Evolutionary conservation across 2,113 vertebrate species (phyloP), one percentile per base, ranked within the genome.

Genomic region (Empidonax alnorum): DNA sequence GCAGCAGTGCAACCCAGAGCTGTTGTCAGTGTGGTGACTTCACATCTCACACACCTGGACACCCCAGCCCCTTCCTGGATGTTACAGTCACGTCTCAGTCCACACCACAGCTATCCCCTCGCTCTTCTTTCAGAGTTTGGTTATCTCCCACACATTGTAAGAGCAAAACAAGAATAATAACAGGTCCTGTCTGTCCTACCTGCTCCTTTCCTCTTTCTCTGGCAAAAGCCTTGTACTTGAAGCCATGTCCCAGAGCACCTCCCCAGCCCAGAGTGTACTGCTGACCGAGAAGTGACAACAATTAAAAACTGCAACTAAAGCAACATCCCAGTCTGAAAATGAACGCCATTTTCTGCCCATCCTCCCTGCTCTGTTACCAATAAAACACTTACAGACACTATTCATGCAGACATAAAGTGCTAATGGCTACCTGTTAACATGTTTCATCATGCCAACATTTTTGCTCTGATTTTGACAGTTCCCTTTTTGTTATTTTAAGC

Each of bases 341-440:
- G 35, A 97, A 96, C 94, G 82, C 71, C 87, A 74, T 97, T 96
- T 97, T 93, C 78, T 95, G 95, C 90, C 76, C 79, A 93, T 93
- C 77, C 68, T 94, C 88, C 96, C 95, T 91, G 80, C 93, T 97
- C 93, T 93, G 94, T 96, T 97, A 97, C 96, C 94, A 97, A 96
- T 96, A 97, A 98, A 98, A 96, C 88, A 97, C 95, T 98, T 97
- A 89, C 95, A 97, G 97, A 94, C 96, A 96, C 94, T 97, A 95
- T 96, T 98, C 97, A 97, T 92, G 96, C 97, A 97, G 95, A 97
- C 95, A 97, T 96, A 95, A 98, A 98, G 97, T 97, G 97, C 96
- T 98, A 97, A 98, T 97, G 97, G 97, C 94, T 97, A 97, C 97
- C 97, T 98, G 97, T 97, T 98, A 98, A 97, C 96, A 82, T 95